These are phyloP conservation scores for Pelmatolapia mariae DNA, from an alignment of 2,113 vertebrate genomes.

Conservation along the genomic window DNA sequence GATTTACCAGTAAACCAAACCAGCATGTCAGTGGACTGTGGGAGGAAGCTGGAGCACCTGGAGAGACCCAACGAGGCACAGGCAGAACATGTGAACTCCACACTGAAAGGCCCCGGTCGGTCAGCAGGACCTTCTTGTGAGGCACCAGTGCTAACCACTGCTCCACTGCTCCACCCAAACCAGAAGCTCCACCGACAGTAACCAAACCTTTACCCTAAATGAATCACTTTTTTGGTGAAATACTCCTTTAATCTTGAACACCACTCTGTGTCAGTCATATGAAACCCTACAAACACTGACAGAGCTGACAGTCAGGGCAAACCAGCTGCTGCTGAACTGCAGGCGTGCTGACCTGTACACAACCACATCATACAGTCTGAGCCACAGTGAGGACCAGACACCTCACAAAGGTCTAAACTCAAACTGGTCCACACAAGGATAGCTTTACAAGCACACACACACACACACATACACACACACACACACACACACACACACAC, in stretches of 20 bases:
- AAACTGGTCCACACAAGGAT: background rate
- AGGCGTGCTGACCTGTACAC: background rate
- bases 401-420: background rate
- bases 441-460: background rate
- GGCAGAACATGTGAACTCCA: background rate
- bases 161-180: background rate
- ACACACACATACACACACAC: background rate
- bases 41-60: background rate
- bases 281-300: background rate
- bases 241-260: background rate
- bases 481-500: background rate
- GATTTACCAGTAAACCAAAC: background rate
- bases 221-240: background rate
- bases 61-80: accelerated
- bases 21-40: background rate
- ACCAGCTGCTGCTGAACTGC: background rate
- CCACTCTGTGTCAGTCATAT: background rate
- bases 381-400: background rate
- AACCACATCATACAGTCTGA: background rate
- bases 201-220: background rate
- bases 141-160: background rate
- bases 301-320: background rate
- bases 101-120: background rate
- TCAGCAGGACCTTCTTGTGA: background rate
- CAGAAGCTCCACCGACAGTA: background rate